Percentiles rank a stretch among this genome's conserved stretches.
These are phyloP conservation scores for Terrapene triunguis DNA, from an alignment of 2,113 vertebrate species.

Conservation along the genomic window DNA sequence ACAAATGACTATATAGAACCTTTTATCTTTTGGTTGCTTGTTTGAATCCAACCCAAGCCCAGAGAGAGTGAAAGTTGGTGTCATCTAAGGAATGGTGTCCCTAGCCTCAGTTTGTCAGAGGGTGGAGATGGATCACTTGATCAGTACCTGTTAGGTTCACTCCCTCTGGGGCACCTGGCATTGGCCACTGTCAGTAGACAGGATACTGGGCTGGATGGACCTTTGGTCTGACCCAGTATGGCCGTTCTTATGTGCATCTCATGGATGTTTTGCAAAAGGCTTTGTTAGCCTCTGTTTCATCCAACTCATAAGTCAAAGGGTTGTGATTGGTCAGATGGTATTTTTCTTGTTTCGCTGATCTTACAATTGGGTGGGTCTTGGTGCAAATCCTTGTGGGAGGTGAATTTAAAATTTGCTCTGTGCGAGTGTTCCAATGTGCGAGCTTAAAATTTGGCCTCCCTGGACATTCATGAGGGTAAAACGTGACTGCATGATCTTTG, in stretches of 20 bases:
- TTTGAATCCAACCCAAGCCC: background rate
- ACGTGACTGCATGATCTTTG: background rate
- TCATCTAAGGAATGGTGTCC: too few species aligned
- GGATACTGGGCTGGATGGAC: too few species aligned
- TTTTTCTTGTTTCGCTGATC: background rate
- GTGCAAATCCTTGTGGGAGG: background rate
- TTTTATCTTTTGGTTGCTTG: background rate
- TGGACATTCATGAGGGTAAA: background rate
- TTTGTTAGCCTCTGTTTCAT: background rate
- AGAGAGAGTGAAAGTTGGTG: fast-evolving
- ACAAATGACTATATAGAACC: background rate
- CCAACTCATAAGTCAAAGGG: background rate
- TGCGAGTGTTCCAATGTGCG: background rate
- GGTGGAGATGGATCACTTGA: too few species aligned
- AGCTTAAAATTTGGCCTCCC: background rate
- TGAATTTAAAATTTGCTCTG: background rate
- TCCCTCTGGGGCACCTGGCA: too few species aligned
- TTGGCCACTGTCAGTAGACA: too few species aligned
- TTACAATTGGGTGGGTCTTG: background rate
- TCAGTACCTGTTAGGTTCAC: too few species aligned
- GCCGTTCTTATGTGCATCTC: background rate
- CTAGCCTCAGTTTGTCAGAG: too few species aligned
- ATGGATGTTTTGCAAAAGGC: background rate
- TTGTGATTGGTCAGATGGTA: background rate
- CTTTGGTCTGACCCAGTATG: too few species aligned